These are phyloP conservation scores for Linnaemya vulpina DNA, from an alignment of 2,888 invertebrate species.

Conservation along the genomic window DNA sequence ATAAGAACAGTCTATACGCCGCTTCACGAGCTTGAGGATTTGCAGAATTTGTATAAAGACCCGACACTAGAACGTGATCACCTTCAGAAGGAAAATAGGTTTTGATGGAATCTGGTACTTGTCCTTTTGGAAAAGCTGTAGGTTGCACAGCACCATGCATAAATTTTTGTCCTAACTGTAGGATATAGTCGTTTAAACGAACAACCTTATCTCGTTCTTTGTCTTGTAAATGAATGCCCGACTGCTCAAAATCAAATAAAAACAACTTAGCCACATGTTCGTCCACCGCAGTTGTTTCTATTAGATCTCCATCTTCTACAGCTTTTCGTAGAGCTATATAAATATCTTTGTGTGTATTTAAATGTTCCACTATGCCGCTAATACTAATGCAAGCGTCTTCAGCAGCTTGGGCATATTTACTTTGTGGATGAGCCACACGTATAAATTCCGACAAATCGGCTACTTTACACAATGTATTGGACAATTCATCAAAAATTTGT, in stretches of 20 bases:
- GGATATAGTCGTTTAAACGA: slow-evolving; percentile 91
- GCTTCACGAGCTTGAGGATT: slow-evolving; percentile 92
- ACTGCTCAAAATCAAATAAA: slow-evolving; percentile 98
- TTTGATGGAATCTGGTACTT: slow-evolving; percentile 88
- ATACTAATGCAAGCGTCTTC: slow-evolving; percentile 94
- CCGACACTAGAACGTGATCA: slow-evolving; percentile 89
- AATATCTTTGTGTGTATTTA: slow-evolving; percentile 94
- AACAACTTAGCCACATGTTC: slow-evolving; percentile 94
- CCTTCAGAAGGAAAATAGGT: slow-evolving; percentile 88
- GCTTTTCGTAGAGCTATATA: slow-evolving; percentile 90
- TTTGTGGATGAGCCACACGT: slow-evolving; percentile 94
- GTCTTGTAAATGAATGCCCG: slow-evolving; percentile 96
- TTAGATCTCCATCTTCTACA: slow-evolving; percentile 87
- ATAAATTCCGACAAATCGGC: slow-evolving; percentile 99
- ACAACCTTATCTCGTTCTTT: slow-evolving; percentile 89
- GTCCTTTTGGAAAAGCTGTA: slow-evolving; percentile 86
- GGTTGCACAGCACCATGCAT: slow-evolving; percentile 90
- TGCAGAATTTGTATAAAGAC: slow-evolving; percentile 92
- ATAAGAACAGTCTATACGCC: slow-evolving; percentile 93
- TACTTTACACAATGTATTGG: slow-evolving; percentile 96
- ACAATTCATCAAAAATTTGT: slow-evolving; percentile 96
- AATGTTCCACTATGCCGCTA: slow-evolving; percentile 95
- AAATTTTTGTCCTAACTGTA: slow-evolving; percentile 92
- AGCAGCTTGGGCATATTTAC: slow-evolving; percentile 90
- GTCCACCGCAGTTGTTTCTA: slow-evolving; percentile 88